These are phyloP conservation scores for Gandaritis pyraliata DNA, from an alignment of 2,888 invertebrate species.

Conservation along the genomic window DNA sequence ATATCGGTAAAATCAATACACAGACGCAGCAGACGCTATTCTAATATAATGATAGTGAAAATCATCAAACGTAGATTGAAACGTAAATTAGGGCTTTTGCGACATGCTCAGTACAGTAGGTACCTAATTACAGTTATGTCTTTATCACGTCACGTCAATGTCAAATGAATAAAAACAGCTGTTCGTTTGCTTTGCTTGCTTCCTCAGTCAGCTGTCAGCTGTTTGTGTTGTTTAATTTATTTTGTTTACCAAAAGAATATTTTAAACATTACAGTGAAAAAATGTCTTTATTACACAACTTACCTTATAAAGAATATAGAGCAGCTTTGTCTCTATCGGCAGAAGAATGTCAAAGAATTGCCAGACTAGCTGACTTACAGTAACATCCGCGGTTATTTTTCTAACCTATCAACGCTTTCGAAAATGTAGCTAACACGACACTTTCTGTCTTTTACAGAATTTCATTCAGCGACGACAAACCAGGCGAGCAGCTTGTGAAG, in stretches of 20 bases:
- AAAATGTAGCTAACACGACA: neutral
- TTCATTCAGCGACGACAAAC: constrained; percentile 54
- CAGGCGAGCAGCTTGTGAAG: constrained; percentile 70
- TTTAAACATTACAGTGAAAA: neutral
- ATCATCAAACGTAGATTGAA: too few species aligned
- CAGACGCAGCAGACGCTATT: too few species aligned
- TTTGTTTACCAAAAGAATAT: too few species aligned
- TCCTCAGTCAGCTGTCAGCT: too few species aligned
- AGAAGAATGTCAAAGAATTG: constrained; percentile 69
- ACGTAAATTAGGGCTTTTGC: too few species aligned
- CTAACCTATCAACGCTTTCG: neutral
- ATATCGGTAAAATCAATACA: too few species aligned
- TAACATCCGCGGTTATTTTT: constrained; percentile 46
- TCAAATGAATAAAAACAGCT: too few species aligned
- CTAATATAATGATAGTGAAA: neutral
- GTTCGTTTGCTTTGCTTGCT: too few species aligned
- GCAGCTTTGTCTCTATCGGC: constrained; percentile 55
- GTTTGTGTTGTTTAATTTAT: too few species aligned
- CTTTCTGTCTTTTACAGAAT: constrained; percentile 54
- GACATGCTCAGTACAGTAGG: too few species aligned
- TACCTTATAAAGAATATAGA: constrained; percentile 68
- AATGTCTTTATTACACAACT: constrained; percentile 70
- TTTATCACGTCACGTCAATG: too few species aligned
- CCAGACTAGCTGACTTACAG: constrained; percentile 66
- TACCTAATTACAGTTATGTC: too few species aligned